Percentiles rank a stretch among this genome's conserved stretches.
Evolutionary conservation across 2,888 invertebrate species (phyloP).

Genomic region (Cancer borealis): DNA sequence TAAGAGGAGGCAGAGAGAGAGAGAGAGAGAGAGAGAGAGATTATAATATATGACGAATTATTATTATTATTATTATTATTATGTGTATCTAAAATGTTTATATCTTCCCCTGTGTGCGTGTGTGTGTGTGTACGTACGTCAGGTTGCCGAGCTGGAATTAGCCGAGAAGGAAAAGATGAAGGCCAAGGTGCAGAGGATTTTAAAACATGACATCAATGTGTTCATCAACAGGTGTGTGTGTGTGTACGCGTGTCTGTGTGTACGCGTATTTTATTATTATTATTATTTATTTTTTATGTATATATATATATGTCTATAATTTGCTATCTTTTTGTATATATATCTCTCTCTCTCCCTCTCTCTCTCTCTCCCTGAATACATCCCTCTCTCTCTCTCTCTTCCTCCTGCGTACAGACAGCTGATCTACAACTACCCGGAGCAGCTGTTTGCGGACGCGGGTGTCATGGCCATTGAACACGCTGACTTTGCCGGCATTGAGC

Average conservation of each 20-base stretch:
- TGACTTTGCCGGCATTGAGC: slow-evolving; percentile 99
- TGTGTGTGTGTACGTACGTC: background rate
- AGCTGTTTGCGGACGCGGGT: slow-evolving; percentile 98
- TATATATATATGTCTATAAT: background rate
- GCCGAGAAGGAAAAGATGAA: slow-evolving; percentile 99
- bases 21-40: slow-evolving; percentile 13
- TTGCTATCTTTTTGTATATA: background rate
- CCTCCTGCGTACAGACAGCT: slow-evolving; percentile 86
- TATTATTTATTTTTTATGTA: background rate
- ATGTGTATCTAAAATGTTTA: background rate
- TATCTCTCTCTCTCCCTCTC: background rate
- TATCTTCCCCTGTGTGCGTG: background rate
- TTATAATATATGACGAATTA: too few species aligned
- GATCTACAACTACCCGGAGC: slow-evolving; percentile 99
- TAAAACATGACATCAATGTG: slow-evolving; percentile 96
- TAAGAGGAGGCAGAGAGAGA: background rate
- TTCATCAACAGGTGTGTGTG: slow-evolving; percentile 92
- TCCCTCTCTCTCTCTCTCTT: background rate
- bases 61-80: too few species aligned
- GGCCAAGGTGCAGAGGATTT: slow-evolving; percentile 97
- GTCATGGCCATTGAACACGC: slow-evolving; percentile 99
- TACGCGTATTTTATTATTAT: background rate
- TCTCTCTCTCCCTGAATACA: background rate
- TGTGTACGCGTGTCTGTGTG: background rate
- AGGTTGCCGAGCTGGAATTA: slow-evolving; percentile 97